Conservation (phyloP, 2,797 vertebrate species). For the Avahi laniger region DNA sequence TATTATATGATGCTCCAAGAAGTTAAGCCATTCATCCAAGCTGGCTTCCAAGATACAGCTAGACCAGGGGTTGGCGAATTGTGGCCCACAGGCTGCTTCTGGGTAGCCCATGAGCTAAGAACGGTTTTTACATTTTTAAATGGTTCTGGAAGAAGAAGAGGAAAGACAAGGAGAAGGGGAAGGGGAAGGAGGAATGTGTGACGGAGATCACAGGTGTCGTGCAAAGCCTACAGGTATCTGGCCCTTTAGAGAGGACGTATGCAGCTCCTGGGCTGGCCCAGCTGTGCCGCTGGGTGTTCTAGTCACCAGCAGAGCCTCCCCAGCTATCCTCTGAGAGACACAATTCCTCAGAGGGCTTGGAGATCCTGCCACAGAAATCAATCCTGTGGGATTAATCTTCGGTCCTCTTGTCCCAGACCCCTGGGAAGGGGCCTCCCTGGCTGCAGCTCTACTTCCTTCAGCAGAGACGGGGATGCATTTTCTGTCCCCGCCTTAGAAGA, state of each 20-base stretch:
- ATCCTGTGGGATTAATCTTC: background rate
- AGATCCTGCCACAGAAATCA: background rate
- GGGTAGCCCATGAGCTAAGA: background rate
- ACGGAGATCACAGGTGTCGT: background rate
- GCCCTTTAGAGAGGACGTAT: background rate
- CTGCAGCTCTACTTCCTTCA: background rate
- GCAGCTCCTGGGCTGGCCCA: fast-evolving
- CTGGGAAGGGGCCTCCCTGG: fast-evolving
- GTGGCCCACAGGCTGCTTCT: background rate
- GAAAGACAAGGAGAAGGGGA: background rate
- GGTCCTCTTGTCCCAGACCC: background rate
- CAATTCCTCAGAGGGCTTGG: background rate
- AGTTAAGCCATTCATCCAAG: background rate
- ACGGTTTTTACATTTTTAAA: slow-evolving; percentile 15
- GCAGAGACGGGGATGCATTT: background rate
- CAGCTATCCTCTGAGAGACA: background rate
- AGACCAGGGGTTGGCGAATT: background rate
- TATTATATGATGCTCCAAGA: background rate
- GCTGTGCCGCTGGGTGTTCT: background rate
- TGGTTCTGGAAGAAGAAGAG: background rate
- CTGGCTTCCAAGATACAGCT: background rate
- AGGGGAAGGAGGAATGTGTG: background rate
- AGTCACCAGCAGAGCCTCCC: background rate
- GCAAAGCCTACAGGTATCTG: background rate
- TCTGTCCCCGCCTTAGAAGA: background rate